Percentiles rank a stretch among this genome's conserved stretches.
These are phyloP conservation scores for Scartelaos histophorus DNA, from an alignment of 2,113 vertebrate species.

Conservation along the genomic window DNA sequence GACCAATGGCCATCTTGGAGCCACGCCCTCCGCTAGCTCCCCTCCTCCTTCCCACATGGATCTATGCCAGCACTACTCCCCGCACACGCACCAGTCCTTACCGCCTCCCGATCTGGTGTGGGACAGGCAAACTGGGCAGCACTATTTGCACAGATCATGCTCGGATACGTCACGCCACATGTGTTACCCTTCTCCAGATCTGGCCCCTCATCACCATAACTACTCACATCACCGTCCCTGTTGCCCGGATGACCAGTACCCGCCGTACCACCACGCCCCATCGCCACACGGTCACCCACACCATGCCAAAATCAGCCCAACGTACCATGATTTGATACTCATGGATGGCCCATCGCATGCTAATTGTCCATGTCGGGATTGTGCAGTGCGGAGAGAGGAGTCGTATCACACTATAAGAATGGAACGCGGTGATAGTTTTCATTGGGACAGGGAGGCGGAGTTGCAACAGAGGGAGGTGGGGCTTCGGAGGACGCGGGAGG, in stretches of 20 bases:
- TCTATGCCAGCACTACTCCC: constrained; percentile 77
- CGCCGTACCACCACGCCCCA: constrained; percentile 57
- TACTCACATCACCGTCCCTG: constrained; percentile 65
- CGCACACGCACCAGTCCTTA: constrained; percentile 70
- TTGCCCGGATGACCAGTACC: constrained; percentile 70
- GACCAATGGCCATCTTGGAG: constrained; percentile 67
- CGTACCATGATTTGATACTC: constrained; percentile 82
- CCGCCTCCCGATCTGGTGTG: constrained; percentile 79
- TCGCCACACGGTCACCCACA: constrained; percentile 60
- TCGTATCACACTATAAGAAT: constrained; percentile 78
- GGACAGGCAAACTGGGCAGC: constrained; percentile 73
- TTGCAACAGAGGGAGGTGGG: constrained; percentile 74
- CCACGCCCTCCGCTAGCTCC: constrained; percentile 43
- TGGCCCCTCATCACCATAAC: constrained; percentile 63
- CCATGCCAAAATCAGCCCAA: constrained; percentile 64
- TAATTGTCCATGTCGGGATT: constrained; percentile 81
- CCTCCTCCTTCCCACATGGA: constrained; percentile 70
- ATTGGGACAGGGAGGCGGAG: constrained; percentile 73
- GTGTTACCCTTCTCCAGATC: constrained; percentile 73
- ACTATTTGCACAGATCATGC: constrained; percentile 79
- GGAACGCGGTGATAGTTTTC: constrained; percentile 73
- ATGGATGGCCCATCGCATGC: constrained; percentile 75
- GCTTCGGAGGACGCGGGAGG: constrained; percentile 70
- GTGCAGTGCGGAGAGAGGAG: constrained; percentile 76
- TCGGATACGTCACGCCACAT: constrained; percentile 75